Percentiles rank a stretch among this genome's conserved stretches.
Evolutionary conservation across 2,888 invertebrate genomes (phyloP).

Genomic region (Barypeithes pellucidus): DNA sequence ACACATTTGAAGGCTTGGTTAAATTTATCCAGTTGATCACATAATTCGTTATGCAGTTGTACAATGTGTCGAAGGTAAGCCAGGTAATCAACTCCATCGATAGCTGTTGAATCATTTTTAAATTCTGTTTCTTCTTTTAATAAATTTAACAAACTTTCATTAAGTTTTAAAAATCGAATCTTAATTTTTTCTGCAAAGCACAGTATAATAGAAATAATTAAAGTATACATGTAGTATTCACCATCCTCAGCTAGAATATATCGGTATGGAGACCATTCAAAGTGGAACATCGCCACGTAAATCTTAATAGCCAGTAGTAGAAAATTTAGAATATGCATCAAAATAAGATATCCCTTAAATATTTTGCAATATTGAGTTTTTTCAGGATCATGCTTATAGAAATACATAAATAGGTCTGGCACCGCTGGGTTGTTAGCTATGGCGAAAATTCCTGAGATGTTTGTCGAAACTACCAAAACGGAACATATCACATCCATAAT

Average conservation of each 20-base stretch:
- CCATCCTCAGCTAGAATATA: conserved; percentile 10
- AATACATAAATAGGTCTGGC: background rate
- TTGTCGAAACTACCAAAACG: background rate
- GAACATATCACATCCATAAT: background rate
- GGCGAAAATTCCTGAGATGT: background rate
- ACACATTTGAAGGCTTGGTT: conserved; percentile 19
- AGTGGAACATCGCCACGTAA: background rate
- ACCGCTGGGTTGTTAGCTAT: background rate
- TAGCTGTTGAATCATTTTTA: background rate
- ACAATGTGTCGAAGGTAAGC: background rate
- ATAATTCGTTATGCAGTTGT: conserved; percentile 11
- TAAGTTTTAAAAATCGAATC: background rate
- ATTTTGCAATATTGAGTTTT: background rate
- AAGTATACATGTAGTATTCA: conserved; percentile 13
- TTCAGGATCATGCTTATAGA: background rate
- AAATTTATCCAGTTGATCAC: conserved; percentile 26
- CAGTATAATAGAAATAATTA: background rate
- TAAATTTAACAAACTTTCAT: background rate
- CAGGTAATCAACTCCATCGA: background rate
- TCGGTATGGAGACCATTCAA: conserved; percentile 10
- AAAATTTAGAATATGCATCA: background rate
- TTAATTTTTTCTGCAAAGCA: conserved; percentile 9
- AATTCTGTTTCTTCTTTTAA: background rate
- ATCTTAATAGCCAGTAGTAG: background rate
- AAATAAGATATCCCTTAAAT: background rate